A percentile compares a stretch with the other conserved stretches of the same genome.
phyloP scores from a whole-genome alignment of 1,140 invertebrate species.

The Lithobius niger region DNA sequence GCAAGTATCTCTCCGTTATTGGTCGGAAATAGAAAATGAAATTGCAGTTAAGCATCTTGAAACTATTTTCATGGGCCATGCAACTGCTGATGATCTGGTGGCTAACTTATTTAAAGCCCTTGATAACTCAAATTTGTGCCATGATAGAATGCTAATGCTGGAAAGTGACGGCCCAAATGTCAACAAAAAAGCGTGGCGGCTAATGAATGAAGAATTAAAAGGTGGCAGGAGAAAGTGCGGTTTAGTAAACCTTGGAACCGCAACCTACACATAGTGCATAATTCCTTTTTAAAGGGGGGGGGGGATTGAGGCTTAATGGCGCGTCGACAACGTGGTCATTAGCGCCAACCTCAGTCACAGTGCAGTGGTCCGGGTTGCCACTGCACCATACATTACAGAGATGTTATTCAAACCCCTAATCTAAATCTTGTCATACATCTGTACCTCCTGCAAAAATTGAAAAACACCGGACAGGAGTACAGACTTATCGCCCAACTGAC shows the following conservation, averaged over 20 bases:
- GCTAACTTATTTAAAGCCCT: slow-evolving; percentile 12
- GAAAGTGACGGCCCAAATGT: slow-evolving; percentile 24
- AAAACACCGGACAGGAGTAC: no score
- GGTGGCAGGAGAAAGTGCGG: background rate
- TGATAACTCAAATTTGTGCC: slow-evolving; percentile 10
- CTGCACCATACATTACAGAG: no score
- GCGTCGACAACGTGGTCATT: no score
- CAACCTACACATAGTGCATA: slow-evolving; percentile 21
- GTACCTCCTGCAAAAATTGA: no score
- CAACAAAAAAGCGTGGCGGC: slow-evolving; percentile 20
- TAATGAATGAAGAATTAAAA: slow-evolving; percentile 18
- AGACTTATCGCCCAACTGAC: no score
- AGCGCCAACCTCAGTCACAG: no score
- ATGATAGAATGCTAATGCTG: slow-evolving; percentile 15
- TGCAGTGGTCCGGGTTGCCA: no score
- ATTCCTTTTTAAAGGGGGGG: slow-evolving; percentile 20
- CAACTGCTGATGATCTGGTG: slow-evolving; percentile 10
- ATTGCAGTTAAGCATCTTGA: slow-evolving; percentile 14
- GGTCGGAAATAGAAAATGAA: slow-evolving; percentile 15
- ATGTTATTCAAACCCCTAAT: no score
- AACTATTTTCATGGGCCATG: slow-evolving; percentile 19
- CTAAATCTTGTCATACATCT: no score
- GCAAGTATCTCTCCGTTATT: slow-evolving; percentile 15
- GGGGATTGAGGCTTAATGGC: no score
- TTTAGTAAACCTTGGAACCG: slow-evolving; percentile 16